These are phyloP conservation scores for Oeneis ivallda DNA, from an alignment of 2,888 invertebrate species.

Conservation along the genomic window DNA sequence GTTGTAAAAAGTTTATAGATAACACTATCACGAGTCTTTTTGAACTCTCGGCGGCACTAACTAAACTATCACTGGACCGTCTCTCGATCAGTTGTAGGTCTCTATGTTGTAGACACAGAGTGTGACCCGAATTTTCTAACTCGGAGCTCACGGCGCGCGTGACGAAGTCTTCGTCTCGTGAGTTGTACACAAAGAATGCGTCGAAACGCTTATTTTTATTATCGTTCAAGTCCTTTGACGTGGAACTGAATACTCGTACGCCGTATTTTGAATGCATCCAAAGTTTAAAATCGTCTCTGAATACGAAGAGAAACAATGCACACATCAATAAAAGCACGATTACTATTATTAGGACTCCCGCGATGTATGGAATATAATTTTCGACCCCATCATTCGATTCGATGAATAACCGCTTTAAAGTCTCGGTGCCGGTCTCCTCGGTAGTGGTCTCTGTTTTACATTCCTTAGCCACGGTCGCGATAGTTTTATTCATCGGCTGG, in stretches of 20 bases:
- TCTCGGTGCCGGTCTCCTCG: constrained; percentile 82
- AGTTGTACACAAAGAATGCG: constrained; percentile 93
- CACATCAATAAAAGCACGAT: constrained; percentile 86
- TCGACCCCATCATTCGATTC: constrained; percentile 85
- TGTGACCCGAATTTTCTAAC: constrained; percentile 84
- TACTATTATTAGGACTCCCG: constrained; percentile 86
- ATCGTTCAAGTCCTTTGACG: constrained; percentile 78
- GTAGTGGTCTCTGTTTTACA: constrained; percentile 86
- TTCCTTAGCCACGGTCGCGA: constrained; percentile 72
- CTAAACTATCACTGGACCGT: constrained; percentile 78
- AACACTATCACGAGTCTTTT: constrained; percentile 90
- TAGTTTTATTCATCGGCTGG: constrained; percentile 75
- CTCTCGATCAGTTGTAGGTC: constrained; percentile 83
- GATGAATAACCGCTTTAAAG: constrained; percentile 80
- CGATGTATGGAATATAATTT: constrained; percentile 88
- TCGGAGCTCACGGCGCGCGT: constrained; percentile 86
- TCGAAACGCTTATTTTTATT: constrained; percentile 89
- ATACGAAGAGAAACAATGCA: constrained; percentile 85
- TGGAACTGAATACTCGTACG: constrained; percentile 86
- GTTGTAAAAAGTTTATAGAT: constrained; percentile 89
- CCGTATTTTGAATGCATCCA: constrained; percentile 91
- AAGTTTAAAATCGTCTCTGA: constrained; percentile 88
- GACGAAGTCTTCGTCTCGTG: constrained; percentile 88
- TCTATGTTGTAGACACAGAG: constrained; percentile 86
- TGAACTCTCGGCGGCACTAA: constrained; percentile 82